Evolutionary conservation across 2,797 vertebrate genomes (phyloP).

Genomic region (Choloepus didactylus): DNA sequence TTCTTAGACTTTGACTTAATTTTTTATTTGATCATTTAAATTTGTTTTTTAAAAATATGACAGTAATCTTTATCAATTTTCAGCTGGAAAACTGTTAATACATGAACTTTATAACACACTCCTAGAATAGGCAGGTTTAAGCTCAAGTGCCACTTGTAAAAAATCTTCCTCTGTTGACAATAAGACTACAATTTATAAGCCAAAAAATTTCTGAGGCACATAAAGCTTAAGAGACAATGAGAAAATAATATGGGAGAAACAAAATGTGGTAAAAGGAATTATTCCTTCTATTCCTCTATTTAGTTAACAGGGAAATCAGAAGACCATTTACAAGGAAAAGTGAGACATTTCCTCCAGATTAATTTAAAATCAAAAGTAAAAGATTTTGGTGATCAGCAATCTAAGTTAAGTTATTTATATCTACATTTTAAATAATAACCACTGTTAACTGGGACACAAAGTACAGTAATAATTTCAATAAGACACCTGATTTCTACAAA

Average conservation of each 20-base stretch:
- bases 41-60: slow-evolving; percentile 26
- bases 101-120: slow-evolving; percentile 42
- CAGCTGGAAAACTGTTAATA: neutral
- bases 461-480: slow-evolving; percentile 33
- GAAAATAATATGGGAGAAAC: slow-evolving; percentile 46
- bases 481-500: slow-evolving; percentile 49
- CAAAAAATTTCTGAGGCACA: slow-evolving; percentile 51
- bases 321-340: neutral
- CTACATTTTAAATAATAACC: neutral
- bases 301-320: neutral
- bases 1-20: neutral
- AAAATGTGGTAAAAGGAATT: slow-evolving; percentile 46
- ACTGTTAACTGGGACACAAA: slow-evolving; percentile 36
- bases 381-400: neutral
- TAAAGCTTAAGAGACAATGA: slow-evolving; percentile 72
- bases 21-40: neutral
- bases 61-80: slow-evolving; percentile 29
- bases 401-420: slow-evolving; percentile 33
- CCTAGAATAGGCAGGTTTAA: slow-evolving; percentile 8
- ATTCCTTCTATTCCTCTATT: neutral
- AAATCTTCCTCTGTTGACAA: slow-evolving; percentile 11
- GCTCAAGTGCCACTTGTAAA: neutral
- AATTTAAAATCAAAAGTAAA: slow-evolving; percentile 45
- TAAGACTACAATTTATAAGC: slow-evolving; percentile 19
- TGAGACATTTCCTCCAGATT: slow-evolving; percentile 10